Percentiles rank a stretch among this genome's conserved stretches.
Evolutionary conservation across 2,797 vertebrate genomes (phyloP).

Genomic region (Acanthiza pusilla): DNA sequence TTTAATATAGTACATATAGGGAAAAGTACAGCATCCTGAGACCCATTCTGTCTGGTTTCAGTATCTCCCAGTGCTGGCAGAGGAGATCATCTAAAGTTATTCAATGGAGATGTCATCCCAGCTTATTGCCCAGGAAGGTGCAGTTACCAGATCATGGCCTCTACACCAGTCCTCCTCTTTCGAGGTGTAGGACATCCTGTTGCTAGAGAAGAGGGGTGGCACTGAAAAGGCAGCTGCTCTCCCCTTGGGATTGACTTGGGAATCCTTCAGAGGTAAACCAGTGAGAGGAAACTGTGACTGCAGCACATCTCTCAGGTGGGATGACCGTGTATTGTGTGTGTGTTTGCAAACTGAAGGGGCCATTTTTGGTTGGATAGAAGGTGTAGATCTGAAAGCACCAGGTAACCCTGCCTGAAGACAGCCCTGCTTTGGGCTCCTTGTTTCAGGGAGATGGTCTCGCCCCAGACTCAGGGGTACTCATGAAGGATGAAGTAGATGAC

Average conservation of each 20-base stretch:
- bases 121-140: background rate
- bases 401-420: background rate
- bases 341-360: background rate
- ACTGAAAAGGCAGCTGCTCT: background rate
- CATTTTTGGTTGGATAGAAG: background rate
- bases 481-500: background rate
- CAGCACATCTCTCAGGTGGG: background rate
- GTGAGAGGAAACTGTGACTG: background rate
- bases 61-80: background rate
- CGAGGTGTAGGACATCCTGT: background rate
- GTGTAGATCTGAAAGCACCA: background rate
- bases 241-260: background rate
- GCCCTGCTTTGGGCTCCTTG: accelerated
- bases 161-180: background rate
- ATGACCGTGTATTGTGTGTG: accelerated
- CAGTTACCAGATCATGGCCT: background rate
- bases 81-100: background rate
- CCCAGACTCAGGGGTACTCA: accelerated
- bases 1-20: background rate
- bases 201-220: background rate
- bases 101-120: background rate
- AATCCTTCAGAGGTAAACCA: background rate
- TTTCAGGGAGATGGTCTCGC: background rate
- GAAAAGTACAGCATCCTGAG: background rate
- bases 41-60: background rate